Base-by-base conservation (phyloP, 2,113 vertebrate genomes). In the Pedionomus torquatus region DNA sequence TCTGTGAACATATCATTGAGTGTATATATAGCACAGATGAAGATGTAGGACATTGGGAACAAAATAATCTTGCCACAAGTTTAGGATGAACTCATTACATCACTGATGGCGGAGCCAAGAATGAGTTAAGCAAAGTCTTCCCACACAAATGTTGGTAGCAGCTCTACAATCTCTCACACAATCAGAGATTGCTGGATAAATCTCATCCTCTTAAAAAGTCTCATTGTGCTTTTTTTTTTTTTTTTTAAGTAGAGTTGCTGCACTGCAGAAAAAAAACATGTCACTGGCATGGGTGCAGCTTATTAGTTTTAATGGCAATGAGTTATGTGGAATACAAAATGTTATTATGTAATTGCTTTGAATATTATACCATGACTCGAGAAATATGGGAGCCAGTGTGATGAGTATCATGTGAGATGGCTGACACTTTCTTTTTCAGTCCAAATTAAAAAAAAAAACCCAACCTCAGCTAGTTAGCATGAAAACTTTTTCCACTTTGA, bases 141-240 rank as follows among this genome's bases (percentile, higher is more conserved):
- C 69, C 81, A 97, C 93, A 76, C 75, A 91, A 90, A 79, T 86
- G 52, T 48, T 2, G 19, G 88, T 66, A 95, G 86, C 72, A 92
- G 65, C 44, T 91, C 63, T 90, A 39, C 28, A 66, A 8, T 94
- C 94, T 95, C 93, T 90, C 9, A 11, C 43, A 86, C 39, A 39
- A 92, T 97, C 95, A 92, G 86, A 94, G 94, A 93, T 93, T 78
- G 52, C 80, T 72, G 54, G 85, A 89, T 93, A 91, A 89, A 44
- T 72, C 69, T 95, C 43, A 70, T 84, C n/a, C 35, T 75, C 26
- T 93, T 88, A 78, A 94, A 92, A 95, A 83, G 48, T 30, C 21
- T 95, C 26, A 52, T 39, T 87, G 51, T 90, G 69, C 83, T 81
- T 90, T 93, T 89, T 39, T 58, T 82, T 65, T 68, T 64, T 77